phyloP scores from a whole-genome alignment of 2,113 vertebrate genomes.

The Puffinus mauretanicus region DNA sequence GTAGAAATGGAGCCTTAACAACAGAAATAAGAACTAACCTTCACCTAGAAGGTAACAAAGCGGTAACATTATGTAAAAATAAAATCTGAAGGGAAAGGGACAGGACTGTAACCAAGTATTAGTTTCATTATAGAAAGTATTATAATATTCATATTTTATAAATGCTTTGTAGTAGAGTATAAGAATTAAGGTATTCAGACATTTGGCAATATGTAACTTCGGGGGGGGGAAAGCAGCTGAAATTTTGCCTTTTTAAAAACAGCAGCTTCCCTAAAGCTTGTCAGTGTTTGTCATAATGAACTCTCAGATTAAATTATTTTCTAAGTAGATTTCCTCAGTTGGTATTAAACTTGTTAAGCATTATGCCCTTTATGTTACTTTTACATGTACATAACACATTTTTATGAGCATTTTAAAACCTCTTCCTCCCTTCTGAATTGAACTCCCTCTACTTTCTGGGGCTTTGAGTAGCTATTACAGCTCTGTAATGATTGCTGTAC shows the following conservation, averaged over 20 bases:
- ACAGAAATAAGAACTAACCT: constrained; percentile 34
- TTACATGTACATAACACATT: neutral
- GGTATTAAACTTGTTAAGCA: neutral
- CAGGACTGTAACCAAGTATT: neutral
- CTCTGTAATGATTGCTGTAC: neutral
- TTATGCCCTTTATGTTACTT: constrained; percentile 8
- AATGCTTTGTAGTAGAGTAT: neutral
- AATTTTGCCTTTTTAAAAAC: neutral
- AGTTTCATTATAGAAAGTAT: neutral
- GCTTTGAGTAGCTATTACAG: neutral
- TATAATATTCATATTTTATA: neutral
- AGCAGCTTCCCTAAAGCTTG: neutral
- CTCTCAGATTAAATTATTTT: constrained; percentile 34
- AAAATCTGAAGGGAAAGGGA: neutral
- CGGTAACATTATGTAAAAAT: neutral
- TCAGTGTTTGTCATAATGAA: constrained; percentile 12
- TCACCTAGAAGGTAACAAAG: constrained; percentile 1
- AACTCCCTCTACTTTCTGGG: neutral
- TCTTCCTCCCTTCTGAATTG: neutral
- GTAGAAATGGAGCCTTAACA: constrained; percentile 10
- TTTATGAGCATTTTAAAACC: neutral
- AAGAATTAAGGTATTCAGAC: neutral
- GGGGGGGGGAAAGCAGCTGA: neutral
- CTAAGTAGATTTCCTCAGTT: neutral
- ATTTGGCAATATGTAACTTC: neutral